Evolutionary conservation across 1,140 invertebrate genomes (phyloP), one percentile per base, ranked within the genome.

Genomic region (Cecropterus lyciades): DNA sequence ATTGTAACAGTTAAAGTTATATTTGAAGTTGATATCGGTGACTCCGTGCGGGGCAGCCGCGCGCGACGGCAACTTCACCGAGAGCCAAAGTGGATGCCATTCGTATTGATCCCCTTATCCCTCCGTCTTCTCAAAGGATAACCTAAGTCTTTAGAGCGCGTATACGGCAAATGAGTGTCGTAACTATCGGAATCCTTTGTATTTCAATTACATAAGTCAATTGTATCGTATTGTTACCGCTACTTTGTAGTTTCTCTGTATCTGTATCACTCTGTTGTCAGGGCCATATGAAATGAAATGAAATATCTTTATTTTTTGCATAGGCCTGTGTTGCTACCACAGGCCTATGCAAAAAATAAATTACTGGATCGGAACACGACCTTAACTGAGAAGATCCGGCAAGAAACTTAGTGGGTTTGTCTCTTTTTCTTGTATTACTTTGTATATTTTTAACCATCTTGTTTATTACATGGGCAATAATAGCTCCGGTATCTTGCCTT

Each of bases 101-200:
- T 33, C 49, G 13, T 52, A 52, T 52, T 37, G 27, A 52, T 52
- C 49, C 20, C 24, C 49, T 30, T 33, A 33, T 52, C n/a, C 30
- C 49, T 20, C 24, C 15, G 24, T 14, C 49, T 52, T 15, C 49
- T 52, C 49, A 52, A 52, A 52, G 49, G 49, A 52, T 33, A 52
- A 33, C 27, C 27, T 52, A 52, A 52, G 27, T 52, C 49, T 52
- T 51, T 30, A 33, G 49, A 33, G 30, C 30, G 30, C 9, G 9
- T 33, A 33, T 33, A 33, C 30, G 30, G 6, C 30, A 33, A 52
- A 33, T 17, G 49, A 11, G 27, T 14, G 48, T n/a, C 15, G 20
- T 16, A 13, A 8, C 27, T 14, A 52, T 30, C 15, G 27, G 30
- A 20, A 33, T 15, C 49, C 27, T 52, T 52, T 33, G 27, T 52